Base-by-base conservation (phyloP, 2,113 vertebrate species). In the Ia io region DNA sequence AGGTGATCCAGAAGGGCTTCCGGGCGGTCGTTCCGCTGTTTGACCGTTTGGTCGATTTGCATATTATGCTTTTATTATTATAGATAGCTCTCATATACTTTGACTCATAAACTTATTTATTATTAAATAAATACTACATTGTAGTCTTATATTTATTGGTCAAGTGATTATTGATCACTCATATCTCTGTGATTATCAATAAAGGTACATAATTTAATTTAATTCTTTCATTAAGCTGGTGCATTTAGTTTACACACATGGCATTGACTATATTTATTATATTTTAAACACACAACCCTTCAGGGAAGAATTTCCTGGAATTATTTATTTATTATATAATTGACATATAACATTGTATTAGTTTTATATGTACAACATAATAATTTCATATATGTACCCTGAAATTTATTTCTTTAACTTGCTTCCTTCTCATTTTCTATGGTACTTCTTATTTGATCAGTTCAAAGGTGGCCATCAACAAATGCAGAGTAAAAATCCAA, bases 221-320 rank as follows among this genome's bases (percentile, higher is more conserved):
- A 69, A 23, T 59, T 69, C 4, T 82, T 83, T 77, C 40, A 40
- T 30, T 65, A 90, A 87, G 37, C 4, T 37, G 1, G 13, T 61
- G 10, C 17, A 67, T 91, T 96, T 93, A 93, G 28, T 91, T 91
- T 79, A 37, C 22, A 77, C 3, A 91, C 5, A 23, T 80, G 49
- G 13, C 25, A 61, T 13, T 83, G 69, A 6, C 23, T 28, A 40
- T 23, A 77, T 22, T 67, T 79, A 82, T 37, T 95, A 35, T 63
- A 53, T 86, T 47, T 94, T 83, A 78, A 94, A 76, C 37, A 80
- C 22, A 47, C 32, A 53, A 59, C 30, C 32, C 37, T 77, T 94
- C 30, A 86, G 63, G 37, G 3, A 85, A 83, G 18, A 80, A 6
- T 53, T 49, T 95, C 13, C 56, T 86, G 23, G 47, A 84, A 51